phyloP scores from a whole-genome alignment of 2,113 vertebrate genomes.

The Parus major region DNA sequence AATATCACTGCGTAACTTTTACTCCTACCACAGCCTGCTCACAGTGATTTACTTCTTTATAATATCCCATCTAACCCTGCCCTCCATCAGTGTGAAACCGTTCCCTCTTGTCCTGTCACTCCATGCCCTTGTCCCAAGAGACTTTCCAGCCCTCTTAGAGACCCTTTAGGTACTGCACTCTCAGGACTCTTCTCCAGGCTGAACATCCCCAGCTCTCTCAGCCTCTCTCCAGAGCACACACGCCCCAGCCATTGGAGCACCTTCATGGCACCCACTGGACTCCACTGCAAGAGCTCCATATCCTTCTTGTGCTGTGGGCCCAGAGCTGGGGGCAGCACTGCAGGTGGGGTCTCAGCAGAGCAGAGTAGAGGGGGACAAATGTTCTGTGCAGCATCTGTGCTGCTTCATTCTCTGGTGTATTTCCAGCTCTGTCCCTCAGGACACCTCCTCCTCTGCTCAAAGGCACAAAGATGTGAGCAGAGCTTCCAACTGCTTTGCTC shows the following conservation, averaged over 20 bases:
- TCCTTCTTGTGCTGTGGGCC: not conserved
- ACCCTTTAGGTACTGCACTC: not conserved
- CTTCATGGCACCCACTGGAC: not conserved
- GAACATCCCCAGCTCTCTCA: not conserved
- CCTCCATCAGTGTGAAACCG: not conserved
- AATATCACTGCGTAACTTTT: not conserved
- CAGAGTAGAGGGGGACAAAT: not conserved
- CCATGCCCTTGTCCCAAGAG: not conserved
- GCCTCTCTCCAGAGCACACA: not conserved
- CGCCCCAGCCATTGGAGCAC: not conserved
- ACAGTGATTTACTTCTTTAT: fast-evolving
- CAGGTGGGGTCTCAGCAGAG: not conserved
- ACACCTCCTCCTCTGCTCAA: not conserved
- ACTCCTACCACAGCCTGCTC: fast-evolving
- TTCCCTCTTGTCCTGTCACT: too few relatives aligned
- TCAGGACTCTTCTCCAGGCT: not conserved
- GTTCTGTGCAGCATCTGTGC: not conserved
- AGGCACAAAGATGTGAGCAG: not conserved
- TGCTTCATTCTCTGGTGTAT: not conserved
- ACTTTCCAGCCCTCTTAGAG: not conserved
- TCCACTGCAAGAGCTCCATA: not conserved
- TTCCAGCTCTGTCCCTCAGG: not conserved
- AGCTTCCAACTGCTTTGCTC: not conserved
- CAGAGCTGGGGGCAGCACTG: not conserved
- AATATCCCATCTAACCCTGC: not conserved